Percentiles rank a stretch among this genome's conserved stretches.
phyloP scores from a whole-genome alignment of 2,797 vertebrate genomes.

The Sebastolobus altivelis region DNA sequence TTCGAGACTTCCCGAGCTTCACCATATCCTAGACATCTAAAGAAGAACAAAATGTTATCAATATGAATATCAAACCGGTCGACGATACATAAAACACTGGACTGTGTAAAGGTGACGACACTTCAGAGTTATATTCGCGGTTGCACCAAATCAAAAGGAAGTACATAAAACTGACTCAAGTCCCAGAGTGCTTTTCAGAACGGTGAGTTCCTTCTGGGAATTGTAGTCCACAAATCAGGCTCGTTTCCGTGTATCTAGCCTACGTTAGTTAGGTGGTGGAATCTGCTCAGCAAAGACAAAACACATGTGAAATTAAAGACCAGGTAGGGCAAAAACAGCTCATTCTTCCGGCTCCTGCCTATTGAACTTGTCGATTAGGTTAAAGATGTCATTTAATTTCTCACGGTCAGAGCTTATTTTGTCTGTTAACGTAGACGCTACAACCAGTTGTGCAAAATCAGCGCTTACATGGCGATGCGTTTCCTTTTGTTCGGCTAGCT shows the following conservation, averaged over 20 bases:
- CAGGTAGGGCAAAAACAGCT: constrained; percentile 78
- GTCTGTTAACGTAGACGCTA: constrained; percentile 12
- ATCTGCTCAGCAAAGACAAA: constrained; percentile 80
- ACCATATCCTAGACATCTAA: neutral
- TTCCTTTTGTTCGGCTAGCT: constrained; percentile 84
- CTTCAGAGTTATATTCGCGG: fast-evolving
- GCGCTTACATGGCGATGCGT: constrained; percentile 79
- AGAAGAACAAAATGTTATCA: neutral
- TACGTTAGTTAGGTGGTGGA: constrained; percentile 80
- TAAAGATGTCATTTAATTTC: neutral
- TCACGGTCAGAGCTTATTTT: neutral
- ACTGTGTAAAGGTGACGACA: neutral
- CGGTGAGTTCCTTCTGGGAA: constrained; percentile 32
- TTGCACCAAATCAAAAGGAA: neutral
- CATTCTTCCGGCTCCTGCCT: constrained; percentile 8
- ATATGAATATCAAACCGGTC: fast-evolving
- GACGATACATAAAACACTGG: neutral
- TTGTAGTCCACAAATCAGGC: constrained; percentile 73
- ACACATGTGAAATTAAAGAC: constrained; percentile 86
- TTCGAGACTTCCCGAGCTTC: neutral
- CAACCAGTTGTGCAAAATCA: constrained; percentile 49
- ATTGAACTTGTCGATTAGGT: neutral
- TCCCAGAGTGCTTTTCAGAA: constrained; percentile 65
- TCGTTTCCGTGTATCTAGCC: constrained; percentile 73
- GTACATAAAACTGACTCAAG: constrained; percentile 1